These are phyloP conservation scores for Drosophila testacea DNA, from an alignment of 2,888 invertebrate species.

Conservation along the genomic window DNA sequence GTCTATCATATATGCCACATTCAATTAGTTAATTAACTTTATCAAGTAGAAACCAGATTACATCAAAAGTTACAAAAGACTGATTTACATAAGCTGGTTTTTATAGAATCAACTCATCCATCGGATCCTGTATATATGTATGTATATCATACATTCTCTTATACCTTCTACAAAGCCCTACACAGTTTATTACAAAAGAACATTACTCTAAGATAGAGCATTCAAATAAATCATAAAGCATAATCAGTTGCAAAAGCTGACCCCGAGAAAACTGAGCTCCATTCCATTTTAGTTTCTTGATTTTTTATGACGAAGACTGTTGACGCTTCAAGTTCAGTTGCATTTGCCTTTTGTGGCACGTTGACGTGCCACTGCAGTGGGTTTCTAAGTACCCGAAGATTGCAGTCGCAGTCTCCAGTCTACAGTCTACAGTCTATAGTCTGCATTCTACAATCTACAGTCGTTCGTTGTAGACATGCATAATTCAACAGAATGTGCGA, in stretches of 20 bases:
- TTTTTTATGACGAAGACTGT: constrained; percentile 44
- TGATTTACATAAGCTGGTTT: too few species aligned
- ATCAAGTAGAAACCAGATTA: too few species aligned
- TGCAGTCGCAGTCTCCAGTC: constrained; percentile 14
- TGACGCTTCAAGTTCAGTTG: constrained; percentile 68
- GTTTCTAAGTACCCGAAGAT: constrained; percentile 40
- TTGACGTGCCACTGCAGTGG: constrained; percentile 37
- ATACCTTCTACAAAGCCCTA: background rate
- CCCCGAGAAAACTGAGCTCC: constrained; percentile 45
- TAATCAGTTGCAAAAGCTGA: constrained; percentile 46
- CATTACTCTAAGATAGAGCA: background rate
- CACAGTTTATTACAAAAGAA: background rate
- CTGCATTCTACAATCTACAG: constrained; percentile 6
- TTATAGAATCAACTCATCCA: too few species aligned
- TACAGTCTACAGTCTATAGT: background rate
- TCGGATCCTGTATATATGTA: background rate
- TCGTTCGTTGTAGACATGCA: constrained; percentile 51
- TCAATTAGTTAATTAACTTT: too few species aligned
- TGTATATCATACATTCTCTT: background rate
- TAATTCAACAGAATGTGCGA: constrained; percentile 71
- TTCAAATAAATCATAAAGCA: constrained; percentile 18
- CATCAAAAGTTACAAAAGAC: too few species aligned
- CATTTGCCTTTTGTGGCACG: constrained; percentile 55
- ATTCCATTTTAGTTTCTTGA: constrained; percentile 25
- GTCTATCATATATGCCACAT: too few species aligned